phyloP scores from a whole-genome alignment of 2,113 vertebrate genomes.

The Echinops telfairi region DNA sequence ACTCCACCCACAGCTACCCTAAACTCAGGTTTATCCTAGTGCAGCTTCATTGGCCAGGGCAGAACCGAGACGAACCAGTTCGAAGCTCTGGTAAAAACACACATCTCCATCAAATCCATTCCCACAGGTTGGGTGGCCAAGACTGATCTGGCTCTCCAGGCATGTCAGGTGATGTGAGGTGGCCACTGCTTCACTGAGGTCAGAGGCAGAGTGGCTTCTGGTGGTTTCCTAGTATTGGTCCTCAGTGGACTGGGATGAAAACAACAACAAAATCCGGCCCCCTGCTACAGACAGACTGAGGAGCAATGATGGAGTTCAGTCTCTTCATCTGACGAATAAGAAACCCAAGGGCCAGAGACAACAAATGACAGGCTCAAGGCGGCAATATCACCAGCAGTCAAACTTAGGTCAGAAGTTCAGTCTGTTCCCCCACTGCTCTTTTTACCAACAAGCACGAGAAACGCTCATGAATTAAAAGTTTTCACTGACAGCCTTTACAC shows the following conservation, averaged over 20 bases:
- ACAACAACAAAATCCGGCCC: not conserved
- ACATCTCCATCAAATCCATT: not conserved
- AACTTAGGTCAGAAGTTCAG: not conserved
- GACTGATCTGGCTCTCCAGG: not conserved
- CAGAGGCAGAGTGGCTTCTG: not conserved
- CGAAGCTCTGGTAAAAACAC: not conserved
- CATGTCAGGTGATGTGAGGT: not conserved
- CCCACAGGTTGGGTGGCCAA: not conserved
- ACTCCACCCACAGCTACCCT: not conserved
- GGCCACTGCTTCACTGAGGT: not conserved
- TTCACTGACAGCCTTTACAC: constrained; percentile 5
- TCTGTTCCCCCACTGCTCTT: not conserved
- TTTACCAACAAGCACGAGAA: not conserved
- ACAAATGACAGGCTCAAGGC: not conserved
- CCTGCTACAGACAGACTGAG: not conserved
- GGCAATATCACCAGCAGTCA: not conserved
- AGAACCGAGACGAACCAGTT: not conserved
- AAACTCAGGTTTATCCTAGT: not conserved
- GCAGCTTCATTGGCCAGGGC: not conserved
- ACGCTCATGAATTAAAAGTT: constrained; percentile 35
- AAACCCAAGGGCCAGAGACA: not conserved
- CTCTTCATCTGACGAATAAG: constrained; percentile 20
- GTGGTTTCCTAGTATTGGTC: not conserved
- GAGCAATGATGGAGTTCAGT: not conserved
- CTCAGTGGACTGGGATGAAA: not conserved